Conservation (phyloP, 2,113 vertebrate genomes). For the Dipodomys merriami region DNA sequence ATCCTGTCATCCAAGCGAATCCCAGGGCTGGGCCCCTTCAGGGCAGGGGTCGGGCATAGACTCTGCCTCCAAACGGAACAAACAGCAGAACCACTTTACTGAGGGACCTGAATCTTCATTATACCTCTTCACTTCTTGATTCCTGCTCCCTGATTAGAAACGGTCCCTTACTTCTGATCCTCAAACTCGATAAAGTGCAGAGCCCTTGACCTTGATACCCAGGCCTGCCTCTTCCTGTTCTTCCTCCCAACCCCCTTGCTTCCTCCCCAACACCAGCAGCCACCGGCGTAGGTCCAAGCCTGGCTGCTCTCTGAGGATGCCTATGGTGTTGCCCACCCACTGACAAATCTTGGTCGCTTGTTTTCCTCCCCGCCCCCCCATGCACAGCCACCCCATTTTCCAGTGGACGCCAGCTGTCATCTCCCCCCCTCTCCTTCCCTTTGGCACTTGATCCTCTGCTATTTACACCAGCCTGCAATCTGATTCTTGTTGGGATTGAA, state of each 20-base stretch:
- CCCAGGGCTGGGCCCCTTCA: neutral
- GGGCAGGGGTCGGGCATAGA: neutral
- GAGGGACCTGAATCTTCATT: neutral
- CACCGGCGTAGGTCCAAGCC: neutral
- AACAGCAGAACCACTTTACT: no score
- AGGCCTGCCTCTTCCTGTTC: neutral
- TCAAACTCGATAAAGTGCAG: neutral
- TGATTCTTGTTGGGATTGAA: neutral
- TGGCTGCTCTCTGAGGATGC: neutral
- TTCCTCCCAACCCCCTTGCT: no score
- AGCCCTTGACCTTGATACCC: neutral
- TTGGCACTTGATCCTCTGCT: neutral
- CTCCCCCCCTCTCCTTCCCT: neutral
- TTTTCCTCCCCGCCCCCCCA: neutral
- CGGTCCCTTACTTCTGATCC: neutral
- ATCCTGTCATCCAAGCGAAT: neutral
- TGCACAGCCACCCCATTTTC: neutral
- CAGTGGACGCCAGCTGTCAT: neutral
- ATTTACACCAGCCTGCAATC: neutral
- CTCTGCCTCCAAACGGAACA: neutral
- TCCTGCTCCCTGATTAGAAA: neutral
- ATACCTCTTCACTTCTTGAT: fast-evolving
- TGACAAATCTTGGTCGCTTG: no score
- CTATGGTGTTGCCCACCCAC: fast-evolving
- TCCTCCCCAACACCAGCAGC: neutral